Base-by-base conservation (phyloP, 2,888 invertebrate species). In the Lasioglossum leucozonium region DNA sequence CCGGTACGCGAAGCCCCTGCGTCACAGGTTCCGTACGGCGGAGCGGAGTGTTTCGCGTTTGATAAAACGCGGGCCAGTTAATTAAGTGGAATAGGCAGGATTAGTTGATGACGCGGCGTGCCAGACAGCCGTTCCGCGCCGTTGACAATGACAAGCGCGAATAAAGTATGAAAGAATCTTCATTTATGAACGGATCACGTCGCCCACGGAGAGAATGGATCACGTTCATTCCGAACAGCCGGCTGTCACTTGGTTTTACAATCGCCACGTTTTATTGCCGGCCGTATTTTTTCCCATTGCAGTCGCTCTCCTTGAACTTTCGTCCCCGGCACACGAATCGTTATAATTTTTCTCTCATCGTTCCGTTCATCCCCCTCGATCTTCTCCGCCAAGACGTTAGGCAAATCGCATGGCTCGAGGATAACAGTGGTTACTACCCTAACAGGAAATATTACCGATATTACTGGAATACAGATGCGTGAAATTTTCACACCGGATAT, bases 151-250 rank as follows among this genome's bases (percentile, higher is more conserved):
- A 37, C 79, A 55, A 77, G 67, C 26, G 3, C 34, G 34, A 71
- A 81, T 86, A 81, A 86, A 80, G 30, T 62, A 47, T 42, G 55
- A 58, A 58, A 47, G 18, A 42, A 62, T 30, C 69, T 75, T 81
- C 79, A 81, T 85, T 85, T 81, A 85, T 44, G 81, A 79, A 69
- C 40, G 26, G 34, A 72, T 37, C 65, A 30, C 69, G 55, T 51
- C 40, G 44, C 44, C 42, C 80, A 65, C 40, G 75, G 34, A 72
- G 72, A 84, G 72, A 84, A 85, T 72, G 85, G 65, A 75, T 85
- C 81, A 58, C 77, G 76, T 72, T 73, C 73, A 22, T 58, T 81
- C 71, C 47, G 26, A 44, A 42, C 77, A 62, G 62, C n/a, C 69
- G 47, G 11, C 71, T 58, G 72, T 84, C 84, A 51, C 69, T 80